Conservation (phyloP, 2,113 vertebrate species). For the Tragulus kanchil region DNA sequence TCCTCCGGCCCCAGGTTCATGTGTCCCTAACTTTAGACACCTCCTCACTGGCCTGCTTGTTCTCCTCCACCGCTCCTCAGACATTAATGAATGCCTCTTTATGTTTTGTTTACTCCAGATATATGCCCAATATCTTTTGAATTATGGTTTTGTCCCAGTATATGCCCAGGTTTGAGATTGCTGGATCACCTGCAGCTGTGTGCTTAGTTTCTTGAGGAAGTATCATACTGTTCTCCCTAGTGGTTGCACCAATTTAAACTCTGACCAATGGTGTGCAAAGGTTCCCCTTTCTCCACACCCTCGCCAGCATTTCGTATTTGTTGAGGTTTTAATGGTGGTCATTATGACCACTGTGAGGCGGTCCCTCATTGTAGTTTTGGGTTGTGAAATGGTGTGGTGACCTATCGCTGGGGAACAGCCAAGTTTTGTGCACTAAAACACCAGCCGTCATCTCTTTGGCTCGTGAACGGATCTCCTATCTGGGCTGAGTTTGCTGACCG, state of each 20-base stretch:
- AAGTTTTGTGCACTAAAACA: neutral
- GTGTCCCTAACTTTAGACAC: neutral
- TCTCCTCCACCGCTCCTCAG: no score
- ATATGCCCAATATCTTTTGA: neutral
- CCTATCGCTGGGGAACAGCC: neutral
- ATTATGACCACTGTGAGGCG: neutral
- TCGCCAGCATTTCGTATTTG: neutral
- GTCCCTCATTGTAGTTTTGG: neutral
- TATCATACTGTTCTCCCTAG: neutral
- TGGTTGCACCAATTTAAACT: neutral
- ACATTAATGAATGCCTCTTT: no score
- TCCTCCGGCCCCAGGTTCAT: rapidly evolving
- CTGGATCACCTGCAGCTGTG: neutral
- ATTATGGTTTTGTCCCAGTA: neutral
- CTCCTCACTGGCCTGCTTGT: no score
- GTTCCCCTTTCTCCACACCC: neutral
- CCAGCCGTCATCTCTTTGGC: neutral
- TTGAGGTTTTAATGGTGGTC: neutral
- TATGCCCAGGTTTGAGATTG: neutral
- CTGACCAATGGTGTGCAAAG: neutral
- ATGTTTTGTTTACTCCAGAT: no score
- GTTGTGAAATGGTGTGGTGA: neutral
- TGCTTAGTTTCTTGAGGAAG: neutral
- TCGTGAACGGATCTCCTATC: neutral
- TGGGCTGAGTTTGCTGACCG: neutral